Evolutionary conservation across 37 sponge, comb jelly and placozoan genomes (phyloP).

Genomic region (Cladorhizidae sp.): DNA sequence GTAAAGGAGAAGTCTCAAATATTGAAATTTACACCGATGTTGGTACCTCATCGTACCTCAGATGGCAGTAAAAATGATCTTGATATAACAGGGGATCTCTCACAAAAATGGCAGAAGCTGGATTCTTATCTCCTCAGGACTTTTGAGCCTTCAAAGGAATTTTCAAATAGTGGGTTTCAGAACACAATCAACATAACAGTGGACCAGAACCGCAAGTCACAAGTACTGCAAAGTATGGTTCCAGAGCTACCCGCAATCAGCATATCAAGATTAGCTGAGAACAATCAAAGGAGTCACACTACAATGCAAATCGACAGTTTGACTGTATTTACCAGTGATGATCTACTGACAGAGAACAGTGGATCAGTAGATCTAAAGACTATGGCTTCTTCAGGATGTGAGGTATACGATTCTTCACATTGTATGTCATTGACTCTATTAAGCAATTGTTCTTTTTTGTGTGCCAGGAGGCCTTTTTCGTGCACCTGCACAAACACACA

Average conservation of each 20-base stretch:
- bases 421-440: too few species aligned
- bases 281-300: background rate
- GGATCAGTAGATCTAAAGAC: conserved; percentile 26
- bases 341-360: conserved; percentile 19
- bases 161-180: conserved; percentile 19
- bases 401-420: background rate
- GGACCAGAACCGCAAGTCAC: background rate
- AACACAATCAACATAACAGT: background rate
- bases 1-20: background rate
- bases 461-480: too few species aligned
- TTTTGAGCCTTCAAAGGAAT: conserved; percentile 28
- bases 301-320: background rate
- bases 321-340: conserved; percentile 9
- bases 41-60: background rate
- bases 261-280: background rate
- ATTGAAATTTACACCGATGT: too few species aligned
- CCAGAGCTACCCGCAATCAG: background rate
- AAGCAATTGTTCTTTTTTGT: too few species aligned
- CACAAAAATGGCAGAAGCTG: background rate
- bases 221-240: background rate
- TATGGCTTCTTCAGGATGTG: conserved; percentile 7
- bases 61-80: background rate
- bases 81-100: background rate
- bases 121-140: conserved; percentile 10
- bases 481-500: too few species aligned